phyloP scores from a whole-genome alignment of 1,140 invertebrate genomes.

The Drosophila ironensis region DNA sequence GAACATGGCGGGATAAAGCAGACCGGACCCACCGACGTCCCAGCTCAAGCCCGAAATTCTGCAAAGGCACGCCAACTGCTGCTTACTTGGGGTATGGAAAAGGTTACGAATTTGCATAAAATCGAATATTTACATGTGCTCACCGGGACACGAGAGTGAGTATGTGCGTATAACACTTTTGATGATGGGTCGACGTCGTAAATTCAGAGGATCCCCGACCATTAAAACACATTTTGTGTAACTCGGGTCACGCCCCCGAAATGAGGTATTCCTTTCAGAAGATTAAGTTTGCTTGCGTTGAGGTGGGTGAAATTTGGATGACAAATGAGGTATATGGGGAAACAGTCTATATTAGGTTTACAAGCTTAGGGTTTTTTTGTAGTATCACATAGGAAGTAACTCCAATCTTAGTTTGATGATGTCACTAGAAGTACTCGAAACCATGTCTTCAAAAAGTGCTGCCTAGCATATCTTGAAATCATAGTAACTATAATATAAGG shows the following conservation, averaged over 20 bases:
- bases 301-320: not conserved
- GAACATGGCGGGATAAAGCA: not conserved
- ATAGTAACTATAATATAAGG: no score
- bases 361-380: no score
- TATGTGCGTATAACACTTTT: slow-evolving; percentile 35
- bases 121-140: slow-evolving; percentile 64
- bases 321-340: not conserved
- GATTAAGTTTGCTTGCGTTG: not conserved
- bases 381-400: no score
- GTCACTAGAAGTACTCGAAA: no score
- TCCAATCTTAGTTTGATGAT: no score
- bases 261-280: not conserved
- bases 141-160: slow-evolving; percentile 2
- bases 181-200: slow-evolving; percentile 49
- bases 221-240: slow-evolving; percentile 13
- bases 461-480: no score
- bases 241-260: not conserved
- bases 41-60: slow-evolving; percentile 26
- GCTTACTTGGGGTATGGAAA: slow-evolving; percentile 36
- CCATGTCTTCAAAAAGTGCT: no score
- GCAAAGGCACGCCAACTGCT: slow-evolving; percentile 59
- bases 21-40: not conserved
- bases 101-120: slow-evolving; percentile 77
- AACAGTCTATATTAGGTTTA: no score
- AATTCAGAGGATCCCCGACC: slow-evolving; percentile 8